Conservation (phyloP, 2,113 vertebrate species). For the Pionites leucogaster region DNA sequence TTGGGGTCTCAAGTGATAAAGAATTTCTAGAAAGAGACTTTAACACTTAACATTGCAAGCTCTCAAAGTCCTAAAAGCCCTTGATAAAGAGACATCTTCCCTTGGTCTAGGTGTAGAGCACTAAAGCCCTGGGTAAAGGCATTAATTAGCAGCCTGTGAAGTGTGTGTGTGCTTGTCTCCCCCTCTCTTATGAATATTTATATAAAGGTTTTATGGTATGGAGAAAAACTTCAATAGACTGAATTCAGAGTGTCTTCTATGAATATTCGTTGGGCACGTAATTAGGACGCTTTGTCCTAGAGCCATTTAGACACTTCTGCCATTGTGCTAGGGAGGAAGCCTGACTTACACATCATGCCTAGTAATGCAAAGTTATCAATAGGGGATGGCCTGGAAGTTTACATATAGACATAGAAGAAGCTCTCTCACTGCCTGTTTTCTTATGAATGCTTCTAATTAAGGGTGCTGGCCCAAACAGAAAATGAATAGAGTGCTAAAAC, state of each 20-base stretch:
- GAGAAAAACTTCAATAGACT: neutral
- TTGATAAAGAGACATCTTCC: neutral
- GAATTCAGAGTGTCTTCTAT: neutral
- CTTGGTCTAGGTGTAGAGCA: neutral
- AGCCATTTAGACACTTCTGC: neutral
- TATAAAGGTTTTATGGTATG: neutral
- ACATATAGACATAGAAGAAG: neutral
- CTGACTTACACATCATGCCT: neutral
- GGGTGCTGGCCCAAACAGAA: neutral
- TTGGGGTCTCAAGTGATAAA: neutral
- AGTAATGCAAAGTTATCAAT: neutral
- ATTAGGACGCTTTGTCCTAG: neutral
- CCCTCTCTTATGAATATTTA: constrained; percentile 22
- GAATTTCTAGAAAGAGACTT: neutral
- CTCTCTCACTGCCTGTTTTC: neutral
- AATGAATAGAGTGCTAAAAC: neutral
- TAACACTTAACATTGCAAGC: neutral
- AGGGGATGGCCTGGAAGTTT: neutral
- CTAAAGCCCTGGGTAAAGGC: neutral
- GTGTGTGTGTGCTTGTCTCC: neutral
- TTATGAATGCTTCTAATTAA: neutral
- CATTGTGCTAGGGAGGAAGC: constrained; percentile 20
- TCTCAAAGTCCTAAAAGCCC: neutral
- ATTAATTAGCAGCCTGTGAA: constrained; percentile 28
- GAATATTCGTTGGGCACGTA: neutral